Percentiles rank a stretch among this genome's conserved stretches.
These are phyloP conservation scores for Psilopogon haemacephalus DNA, from an alignment of 2,113 vertebrate species.

Conservation along the genomic window DNA sequence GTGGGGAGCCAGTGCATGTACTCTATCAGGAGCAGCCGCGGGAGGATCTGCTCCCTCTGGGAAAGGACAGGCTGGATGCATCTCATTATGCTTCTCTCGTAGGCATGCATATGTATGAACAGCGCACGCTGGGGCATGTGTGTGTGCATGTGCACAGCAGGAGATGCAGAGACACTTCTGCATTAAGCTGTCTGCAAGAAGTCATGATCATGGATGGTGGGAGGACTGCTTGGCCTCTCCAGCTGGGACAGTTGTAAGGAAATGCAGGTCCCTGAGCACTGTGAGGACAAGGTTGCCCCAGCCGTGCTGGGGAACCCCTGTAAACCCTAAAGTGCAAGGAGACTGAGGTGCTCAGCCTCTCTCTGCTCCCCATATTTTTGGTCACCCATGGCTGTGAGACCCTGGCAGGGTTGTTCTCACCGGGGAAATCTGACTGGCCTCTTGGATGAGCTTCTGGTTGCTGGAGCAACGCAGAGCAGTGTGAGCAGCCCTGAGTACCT, in stretches of 20 bases:
- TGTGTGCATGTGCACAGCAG: background rate
- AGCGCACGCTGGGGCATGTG: background rate
- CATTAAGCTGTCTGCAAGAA: background rate
- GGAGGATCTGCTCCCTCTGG: background rate
- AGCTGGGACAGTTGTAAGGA: fast-evolving
- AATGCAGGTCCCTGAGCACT: background rate
- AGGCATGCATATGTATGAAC: background rate
- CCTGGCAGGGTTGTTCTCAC: fast-evolving
- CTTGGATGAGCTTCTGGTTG: background rate
- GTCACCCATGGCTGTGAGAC: fast-evolving
- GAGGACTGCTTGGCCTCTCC: background rate
- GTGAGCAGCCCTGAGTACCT: background rate
- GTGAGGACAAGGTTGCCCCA: fast-evolving
- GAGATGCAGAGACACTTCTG: background rate
- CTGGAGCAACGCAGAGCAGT: slow-evolving; percentile 7
- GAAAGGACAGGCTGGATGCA: background rate
- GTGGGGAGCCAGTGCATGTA: fast-evolving
- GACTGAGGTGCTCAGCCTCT: fast-evolving
- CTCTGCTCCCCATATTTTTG: fast-evolving
- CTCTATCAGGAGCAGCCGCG: background rate
- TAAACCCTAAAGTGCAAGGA: fast-evolving
- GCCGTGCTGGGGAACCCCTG: fast-evolving
- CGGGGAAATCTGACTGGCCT: background rate
- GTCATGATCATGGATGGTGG: fast-evolving
- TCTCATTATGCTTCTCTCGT: background rate